phyloP scores from a whole-genome alignment of 2,113 vertebrate species.

The Gavia stellata region DNA sequence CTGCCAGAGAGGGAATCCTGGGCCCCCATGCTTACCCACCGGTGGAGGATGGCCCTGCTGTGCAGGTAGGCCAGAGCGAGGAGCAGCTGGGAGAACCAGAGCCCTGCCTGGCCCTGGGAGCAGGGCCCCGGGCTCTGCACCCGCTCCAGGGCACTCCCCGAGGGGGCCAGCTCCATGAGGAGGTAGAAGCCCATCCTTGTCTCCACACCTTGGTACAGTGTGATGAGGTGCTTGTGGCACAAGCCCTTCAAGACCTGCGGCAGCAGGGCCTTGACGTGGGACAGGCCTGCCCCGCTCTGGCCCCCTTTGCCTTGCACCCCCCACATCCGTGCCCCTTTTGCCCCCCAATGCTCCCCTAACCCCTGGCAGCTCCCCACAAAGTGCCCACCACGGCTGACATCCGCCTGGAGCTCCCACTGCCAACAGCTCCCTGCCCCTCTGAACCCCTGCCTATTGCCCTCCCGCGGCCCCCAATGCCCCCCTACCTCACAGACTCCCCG shows the following conservation, averaged over 20 bases:
- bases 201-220: background rate
- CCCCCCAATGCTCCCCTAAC: background rate
- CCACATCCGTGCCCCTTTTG: too few relatives aligned
- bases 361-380: background rate
- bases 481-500: background rate
- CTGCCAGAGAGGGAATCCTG: fast-evolving
- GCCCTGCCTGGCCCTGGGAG: background rate
- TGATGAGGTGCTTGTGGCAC: background rate
- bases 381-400: background rate
- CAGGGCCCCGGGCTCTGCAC: background rate
- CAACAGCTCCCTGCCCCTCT: background rate
- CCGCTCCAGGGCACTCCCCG: fast-evolving
- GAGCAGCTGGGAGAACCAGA: background rate
- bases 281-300: background rate
- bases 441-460: background rate
- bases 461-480: background rate
- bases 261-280: background rate
- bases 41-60: background rate
- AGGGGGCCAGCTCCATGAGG: background rate
- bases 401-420: background rate
- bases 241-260: background rate
- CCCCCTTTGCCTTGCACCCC: background rate
- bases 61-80: background rate
- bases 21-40: background rate
- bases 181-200: background rate